Percentiles rank a stretch among this genome's conserved stretches.
Conservation (phyloP, 2,888 invertebrate species). For the Drosophila incognita region DNA sequence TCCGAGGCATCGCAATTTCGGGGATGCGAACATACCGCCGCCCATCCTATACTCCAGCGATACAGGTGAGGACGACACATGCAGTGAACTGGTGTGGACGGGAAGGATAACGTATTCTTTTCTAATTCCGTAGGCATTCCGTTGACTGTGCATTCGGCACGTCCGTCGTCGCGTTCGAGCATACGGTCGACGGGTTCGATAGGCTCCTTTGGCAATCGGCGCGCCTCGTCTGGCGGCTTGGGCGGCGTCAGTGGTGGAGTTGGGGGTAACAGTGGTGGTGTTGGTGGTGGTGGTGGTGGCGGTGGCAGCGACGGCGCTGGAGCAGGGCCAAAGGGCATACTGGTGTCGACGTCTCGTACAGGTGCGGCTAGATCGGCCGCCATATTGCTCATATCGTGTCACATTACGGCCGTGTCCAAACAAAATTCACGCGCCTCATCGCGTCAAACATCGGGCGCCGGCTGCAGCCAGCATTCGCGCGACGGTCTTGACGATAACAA, state of each 20-base stretch:
- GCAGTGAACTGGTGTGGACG: not conserved
- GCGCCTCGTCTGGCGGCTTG: constrained; percentile 86
- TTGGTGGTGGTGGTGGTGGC: constrained; percentile 79
- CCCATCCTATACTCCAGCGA: constrained; percentile 94
- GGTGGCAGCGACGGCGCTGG: constrained; percentile 85
- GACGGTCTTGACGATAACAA: constrained; percentile 85
- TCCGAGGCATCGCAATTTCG: constrained; percentile 90
- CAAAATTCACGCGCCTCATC: constrained; percentile 84
- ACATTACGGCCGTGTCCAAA: constrained; percentile 87
- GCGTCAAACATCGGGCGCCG: constrained; percentile 83
- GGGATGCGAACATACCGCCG: constrained; percentile 93
- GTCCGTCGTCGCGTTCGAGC: constrained; percentile 87
- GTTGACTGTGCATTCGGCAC: constrained; percentile 87
- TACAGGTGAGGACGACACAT: constrained; percentile 87
- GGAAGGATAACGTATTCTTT: not conserved
- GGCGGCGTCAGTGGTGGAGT: constrained; percentile 73
- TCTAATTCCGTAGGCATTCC: constrained; percentile 86
- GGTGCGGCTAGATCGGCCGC: constrained; percentile 97
- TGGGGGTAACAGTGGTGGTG: constrained; percentile 85
- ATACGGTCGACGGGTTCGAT: constrained; percentile 87
- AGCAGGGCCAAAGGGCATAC: constrained; percentile 88
- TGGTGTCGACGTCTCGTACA: constrained; percentile 93
- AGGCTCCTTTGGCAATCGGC: constrained; percentile 86
- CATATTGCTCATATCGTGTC: constrained; percentile 97
- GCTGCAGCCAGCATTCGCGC: constrained; percentile 83